Evolutionary conservation across 1,140 invertebrate species (phyloP).

Genomic region (Tetramorium simillimum): DNA sequence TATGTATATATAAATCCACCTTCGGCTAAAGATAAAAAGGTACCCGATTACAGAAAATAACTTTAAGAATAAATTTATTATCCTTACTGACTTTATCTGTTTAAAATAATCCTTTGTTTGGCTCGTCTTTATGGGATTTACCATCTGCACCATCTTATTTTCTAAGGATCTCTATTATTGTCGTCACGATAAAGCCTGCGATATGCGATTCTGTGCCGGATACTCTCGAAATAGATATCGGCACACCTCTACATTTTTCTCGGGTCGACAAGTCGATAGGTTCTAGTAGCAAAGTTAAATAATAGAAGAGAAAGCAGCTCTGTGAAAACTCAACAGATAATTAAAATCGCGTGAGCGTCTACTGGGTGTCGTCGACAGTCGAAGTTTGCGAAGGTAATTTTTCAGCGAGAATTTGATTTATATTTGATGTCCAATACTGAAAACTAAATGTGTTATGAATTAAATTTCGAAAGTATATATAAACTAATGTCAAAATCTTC

Average conservation of each 20-base stretch:
- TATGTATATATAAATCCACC: neutral
- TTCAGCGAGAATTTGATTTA: neutral
- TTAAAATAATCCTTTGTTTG: slow-evolving; percentile 18
- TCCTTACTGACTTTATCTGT: neutral
- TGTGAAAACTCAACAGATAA: slow-evolving; percentile 33
- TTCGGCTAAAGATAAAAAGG: neutral
- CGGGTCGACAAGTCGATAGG: slow-evolving; percentile 16
- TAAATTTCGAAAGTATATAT: neutral
- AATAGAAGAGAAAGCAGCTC: slow-evolving; percentile 37
- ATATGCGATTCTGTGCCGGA: slow-evolving; percentile 27
- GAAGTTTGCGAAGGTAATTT: neutral
- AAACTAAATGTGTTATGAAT: neutral
- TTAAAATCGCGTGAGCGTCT: slow-evolving; percentile 28
- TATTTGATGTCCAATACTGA: neutral
- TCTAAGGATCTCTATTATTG: slow-evolving; percentile 17
- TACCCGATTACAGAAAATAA: neutral
- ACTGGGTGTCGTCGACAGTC: neutral
- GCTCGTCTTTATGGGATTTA: neutral
- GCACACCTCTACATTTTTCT: slow-evolving; percentile 22
- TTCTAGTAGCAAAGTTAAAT: slow-evolving; percentile 47
- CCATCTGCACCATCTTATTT: neutral
- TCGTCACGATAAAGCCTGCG: slow-evolving; percentile 7
- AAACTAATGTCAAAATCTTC: neutral
- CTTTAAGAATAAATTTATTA: slow-evolving; percentile 5
- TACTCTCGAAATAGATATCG: slow-evolving; percentile 41